Percentiles rank a stretch among this genome's conserved stretches.
These are phyloP conservation scores for Drosophila ananassae DNA, from an alignment of 1,140 invertebrate genomes.

Conservation along the genomic window DNA sequence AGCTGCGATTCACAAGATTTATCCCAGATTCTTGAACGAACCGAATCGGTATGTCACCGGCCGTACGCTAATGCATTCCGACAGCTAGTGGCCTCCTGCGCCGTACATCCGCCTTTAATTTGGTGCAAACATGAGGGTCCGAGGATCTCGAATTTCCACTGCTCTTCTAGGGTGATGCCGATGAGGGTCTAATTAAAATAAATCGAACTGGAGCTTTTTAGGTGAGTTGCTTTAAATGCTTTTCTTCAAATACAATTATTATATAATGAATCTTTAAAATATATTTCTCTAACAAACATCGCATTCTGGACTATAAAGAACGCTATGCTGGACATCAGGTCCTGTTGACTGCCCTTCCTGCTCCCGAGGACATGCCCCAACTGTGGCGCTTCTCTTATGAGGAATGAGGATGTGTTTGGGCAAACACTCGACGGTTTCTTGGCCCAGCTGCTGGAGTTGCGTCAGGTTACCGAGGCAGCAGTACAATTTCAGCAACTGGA, in stretches of 20 bases:
- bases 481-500: constrained; percentile 93
- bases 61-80: constrained; percentile 89
- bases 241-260: too few species aligned
- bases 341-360: constrained; percentile 66
- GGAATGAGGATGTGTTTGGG: too few species aligned
- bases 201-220: constrained; percentile 77
- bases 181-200: constrained; percentile 79
- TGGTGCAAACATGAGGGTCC: constrained; percentile 88
- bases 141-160: constrained; percentile 85
- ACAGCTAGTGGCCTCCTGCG: constrained; percentile 87
- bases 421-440: constrained; percentile 87
- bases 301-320: constrained; percentile 67
- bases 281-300: constrained; percentile 29
- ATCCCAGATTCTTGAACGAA: constrained; percentile 89
- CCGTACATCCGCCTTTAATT: constrained; percentile 87
- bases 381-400: constrained; percentile 89
- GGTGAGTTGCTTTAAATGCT: constrained; percentile 23
- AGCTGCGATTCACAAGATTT: constrained; percentile 91
- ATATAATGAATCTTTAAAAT: background rate
- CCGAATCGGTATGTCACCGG: constrained; percentile 89
- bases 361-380: constrained; percentile 62
- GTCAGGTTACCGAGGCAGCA: constrained; percentile 88
- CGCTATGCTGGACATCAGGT: constrained; percentile 85
- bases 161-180: constrained; percentile 88
- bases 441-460: constrained; percentile 85